Evolutionary conservation across 2,113 vertebrate species (phyloP).

Genomic region (Carassius gibelio): DNA sequence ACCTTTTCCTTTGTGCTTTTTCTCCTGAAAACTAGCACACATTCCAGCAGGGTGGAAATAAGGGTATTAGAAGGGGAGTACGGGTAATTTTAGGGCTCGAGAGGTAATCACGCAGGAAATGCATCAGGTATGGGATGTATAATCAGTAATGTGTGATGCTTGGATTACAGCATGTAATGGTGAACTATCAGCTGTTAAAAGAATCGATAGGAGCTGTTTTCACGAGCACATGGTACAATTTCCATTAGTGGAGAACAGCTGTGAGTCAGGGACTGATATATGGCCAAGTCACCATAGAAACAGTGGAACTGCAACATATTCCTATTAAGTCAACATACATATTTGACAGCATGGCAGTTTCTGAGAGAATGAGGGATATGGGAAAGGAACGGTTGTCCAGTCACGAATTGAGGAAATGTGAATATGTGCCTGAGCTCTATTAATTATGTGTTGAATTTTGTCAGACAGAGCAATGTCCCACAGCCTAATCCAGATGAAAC

Average conservation of each 20-base stretch:
- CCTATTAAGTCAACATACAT: conserved; percentile 5
- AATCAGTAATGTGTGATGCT: not conserved
- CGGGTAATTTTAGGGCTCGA: conserved; percentile 40
- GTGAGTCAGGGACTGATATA: conserved; percentile 52
- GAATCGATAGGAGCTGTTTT: conserved; percentile 22
- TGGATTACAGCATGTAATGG: conserved; percentile 9
- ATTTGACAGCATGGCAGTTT: not conserved
- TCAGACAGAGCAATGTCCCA: not conserved
- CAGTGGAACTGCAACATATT: conserved; percentile 48
- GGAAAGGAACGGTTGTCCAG: not conserved
- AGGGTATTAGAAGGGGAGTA: conserved; percentile 20
- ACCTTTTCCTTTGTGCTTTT: not conserved
- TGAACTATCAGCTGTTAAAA: conserved; percentile 20
- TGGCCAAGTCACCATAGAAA: conserved; percentile 67
- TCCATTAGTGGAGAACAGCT: conserved; percentile 54
- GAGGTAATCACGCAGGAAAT: not conserved
- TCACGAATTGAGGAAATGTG: not conserved
- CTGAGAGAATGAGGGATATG: not conserved
- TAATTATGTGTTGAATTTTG: not conserved
- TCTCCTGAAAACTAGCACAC: conserved; percentile 42
- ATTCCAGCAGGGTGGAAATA: conserved; percentile 48
- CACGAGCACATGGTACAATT: conserved; percentile 37
- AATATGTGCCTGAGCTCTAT: not conserved
- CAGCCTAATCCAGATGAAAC: not conserved
- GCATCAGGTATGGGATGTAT: conserved; percentile 13